Evolutionary conservation across 2,888 invertebrate genomes (phyloP), one percentile per base, ranked within the genome.

Genomic region (Patella ulyssiponensis): DNA sequence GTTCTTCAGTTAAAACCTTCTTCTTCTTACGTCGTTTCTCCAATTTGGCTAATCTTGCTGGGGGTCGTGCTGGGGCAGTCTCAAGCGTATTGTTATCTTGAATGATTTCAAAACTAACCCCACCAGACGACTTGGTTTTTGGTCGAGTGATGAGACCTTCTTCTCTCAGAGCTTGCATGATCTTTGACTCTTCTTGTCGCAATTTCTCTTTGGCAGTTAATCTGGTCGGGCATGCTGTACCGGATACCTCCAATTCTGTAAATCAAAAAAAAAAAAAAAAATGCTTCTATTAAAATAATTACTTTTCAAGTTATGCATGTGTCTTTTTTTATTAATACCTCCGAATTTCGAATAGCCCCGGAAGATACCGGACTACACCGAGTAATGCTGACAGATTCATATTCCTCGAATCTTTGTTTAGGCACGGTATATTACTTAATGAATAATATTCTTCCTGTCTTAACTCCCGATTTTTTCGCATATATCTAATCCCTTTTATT

Each of bases 101-200:
- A 7, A 88, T 83, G 53, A 91, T 86, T 51, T 91, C 90, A 78
- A 90, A 91, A 20, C 87, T 87, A 20, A 92, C 80, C 17, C 91
- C 92, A 12, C 90, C 89, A 1, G 86, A 83, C 14, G 90, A 85
- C 79, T 88, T 85, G 7, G 86, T 84, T 53, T 87, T 85, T n/a
- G 91, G 90, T 71, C 88, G 86, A n/a, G 90, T 80, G 74, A 92
- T 91, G 11, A 92, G 84, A 0, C 92, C 92, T 76, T 92, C 92
- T 78, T 92, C 90, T 71, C 90, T 78, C 9, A 92, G 86, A 17
- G 87, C 85, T 78, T 90, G 89, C 54, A 92, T 77, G 58, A 92
- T 88, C 75, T 86, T 83, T 53, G 88, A 86, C 78, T 92, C 92
- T 76, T 91, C 90, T 77, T 88, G 79, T 54, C 91, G 81, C 7